Base-by-base conservation (phyloP, 2,888 invertebrate species). In the Noctua janthe region DNA sequence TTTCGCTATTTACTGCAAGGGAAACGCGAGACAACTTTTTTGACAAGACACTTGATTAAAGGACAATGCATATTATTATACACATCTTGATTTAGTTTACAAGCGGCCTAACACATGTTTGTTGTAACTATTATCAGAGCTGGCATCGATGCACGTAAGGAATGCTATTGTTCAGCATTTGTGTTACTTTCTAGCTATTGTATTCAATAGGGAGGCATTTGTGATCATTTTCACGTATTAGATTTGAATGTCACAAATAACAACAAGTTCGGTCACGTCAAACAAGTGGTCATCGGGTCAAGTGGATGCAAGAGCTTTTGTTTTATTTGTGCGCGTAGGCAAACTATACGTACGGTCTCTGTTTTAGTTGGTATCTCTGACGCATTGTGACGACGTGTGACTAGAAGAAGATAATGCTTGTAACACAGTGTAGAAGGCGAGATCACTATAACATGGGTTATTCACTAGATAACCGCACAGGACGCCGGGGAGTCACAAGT, bases 301-400 rank as follows among this genome's bases (percentile, higher is more conserved):
- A 90, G 86, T 88, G 88, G 84, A 88, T 88, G 80, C 82, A 87
- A 76, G 86, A 89, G 88, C 89, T 88, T 86, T 84, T 80, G 74
- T 79, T 81, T 83, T 17, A 88, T 80, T 47, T 84, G 83, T 83
- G 89, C 84, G 80, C 81, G 86, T 87, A 81, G 83, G 87, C 80
- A 89, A 83, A 90, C 89, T 86, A 94, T 96, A 97, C 97, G 90
- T 97, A 97, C 97, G 95, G 94, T 94, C 94, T 95, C 89, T 97
- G 97, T 93, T 97, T 96, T 92, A 97, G 93, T 93, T 97, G 97
- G 92, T 97, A 97, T 91, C 96, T 93, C 93, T 97, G 97, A 91
- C 97, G 96, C 97, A 97, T 97, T 87, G 86, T 94, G 93, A 82
- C 77, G 88, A 82, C 71, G 86, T 84, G 81, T 92, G 91, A 91